Percentiles rank a stretch among this genome's conserved stretches.
phyloP scores from a whole-genome alignment of 2,888 invertebrate genomes.

The Colletes collaris region DNA sequence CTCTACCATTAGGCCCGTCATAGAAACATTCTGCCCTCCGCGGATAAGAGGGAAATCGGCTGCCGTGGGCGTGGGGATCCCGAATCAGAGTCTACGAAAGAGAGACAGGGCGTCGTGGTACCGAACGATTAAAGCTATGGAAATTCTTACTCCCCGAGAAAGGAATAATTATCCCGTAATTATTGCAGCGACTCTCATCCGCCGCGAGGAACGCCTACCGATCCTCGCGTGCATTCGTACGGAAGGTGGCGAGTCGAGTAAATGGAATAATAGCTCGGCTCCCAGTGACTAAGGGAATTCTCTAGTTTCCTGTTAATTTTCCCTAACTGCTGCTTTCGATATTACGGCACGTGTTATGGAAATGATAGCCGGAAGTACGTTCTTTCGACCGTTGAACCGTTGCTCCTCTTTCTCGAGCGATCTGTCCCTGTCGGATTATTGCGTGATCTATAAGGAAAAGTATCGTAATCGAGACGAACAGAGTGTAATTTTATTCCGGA shows the following conservation, averaged over 20 bases:
- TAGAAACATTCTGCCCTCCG: conserved; percentile 51
- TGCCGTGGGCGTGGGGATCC: conserved; percentile 10
- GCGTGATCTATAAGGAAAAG: too few relatives aligned
- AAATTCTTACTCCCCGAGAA: conserved; percentile 55
- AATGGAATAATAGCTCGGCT: conserved; percentile 45
- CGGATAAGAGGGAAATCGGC: conserved; percentile 44
- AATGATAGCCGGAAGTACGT: conserved; percentile 21
- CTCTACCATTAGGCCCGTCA: conserved; percentile 56
- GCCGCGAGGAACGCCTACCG: conserved; percentile 16
- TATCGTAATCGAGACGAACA: too few relatives aligned
- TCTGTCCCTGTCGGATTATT: neutral
- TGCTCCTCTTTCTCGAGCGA: neutral
- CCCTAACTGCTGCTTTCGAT: conserved; percentile 34
- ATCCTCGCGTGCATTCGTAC: conserved; percentile 22
- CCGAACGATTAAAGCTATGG: conserved; percentile 34
- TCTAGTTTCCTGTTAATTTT: conserved; percentile 43
- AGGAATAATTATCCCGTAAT: conserved; percentile 66
- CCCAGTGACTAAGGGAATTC: conserved; percentile 10
- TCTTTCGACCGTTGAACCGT: neutral
- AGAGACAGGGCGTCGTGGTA: conserved; percentile 9
- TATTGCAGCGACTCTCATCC: conserved; percentile 39
- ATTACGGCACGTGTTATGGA: conserved; percentile 16
- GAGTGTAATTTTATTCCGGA: too few relatives aligned
- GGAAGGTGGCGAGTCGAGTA: conserved; percentile 21
- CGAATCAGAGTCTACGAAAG: conserved; percentile 7